A percentile compares a stretch with the other conserved stretches of the same genome.
phyloP scores from a whole-genome alignment of 1,140 invertebrate genomes.

The Diploscapter pachys region DNA sequence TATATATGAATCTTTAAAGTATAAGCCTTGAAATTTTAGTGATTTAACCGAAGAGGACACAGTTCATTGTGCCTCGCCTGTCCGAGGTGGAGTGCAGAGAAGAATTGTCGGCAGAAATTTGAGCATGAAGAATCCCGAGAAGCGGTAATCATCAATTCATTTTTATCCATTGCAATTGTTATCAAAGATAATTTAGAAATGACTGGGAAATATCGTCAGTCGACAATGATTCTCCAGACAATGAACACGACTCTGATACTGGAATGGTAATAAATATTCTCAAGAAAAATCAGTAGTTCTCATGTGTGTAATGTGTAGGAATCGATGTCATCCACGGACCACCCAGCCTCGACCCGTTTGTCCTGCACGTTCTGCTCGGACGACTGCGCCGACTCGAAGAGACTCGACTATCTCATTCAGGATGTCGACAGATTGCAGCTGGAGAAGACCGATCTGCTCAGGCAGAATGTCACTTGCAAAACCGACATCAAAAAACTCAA shows the following conservation, averaged over 20 bases:
- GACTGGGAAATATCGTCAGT: constrained; percentile 36
- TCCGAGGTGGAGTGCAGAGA: background rate
- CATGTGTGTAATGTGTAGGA: constrained; percentile 28
- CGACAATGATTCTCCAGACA: constrained; percentile 34
- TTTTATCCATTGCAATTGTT: too few species aligned
- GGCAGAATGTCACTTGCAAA: constrained; percentile 90
- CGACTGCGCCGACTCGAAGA: constrained; percentile 59
- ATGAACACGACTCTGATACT: constrained; percentile 44
- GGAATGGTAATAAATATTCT: constrained; percentile 40
- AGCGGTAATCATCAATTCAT: background rate
- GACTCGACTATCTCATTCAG: constrained; percentile 66
- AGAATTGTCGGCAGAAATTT: constrained; percentile 1
- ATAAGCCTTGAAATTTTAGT: too few species aligned
- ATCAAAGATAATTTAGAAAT: background rate
- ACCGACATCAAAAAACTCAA: constrained; percentile 84
- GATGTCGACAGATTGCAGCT: constrained; percentile 85
- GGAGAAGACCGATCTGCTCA: constrained; percentile 83
- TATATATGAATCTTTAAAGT: background rate
- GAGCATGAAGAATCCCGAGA: constrained; percentile 10
- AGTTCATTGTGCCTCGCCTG: background rate
- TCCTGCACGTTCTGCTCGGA: constrained; percentile 35
- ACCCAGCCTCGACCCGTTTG: constrained; percentile 31
- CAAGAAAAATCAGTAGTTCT: background rate
- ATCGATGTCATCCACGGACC: constrained; percentile 48
- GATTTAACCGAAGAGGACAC: constrained; percentile 1